A percentile compares a stretch with the other conserved stretches of the same genome.
phyloP scores from a whole-genome alignment of 2,797 vertebrate species.

The Danio choprae region DNA sequence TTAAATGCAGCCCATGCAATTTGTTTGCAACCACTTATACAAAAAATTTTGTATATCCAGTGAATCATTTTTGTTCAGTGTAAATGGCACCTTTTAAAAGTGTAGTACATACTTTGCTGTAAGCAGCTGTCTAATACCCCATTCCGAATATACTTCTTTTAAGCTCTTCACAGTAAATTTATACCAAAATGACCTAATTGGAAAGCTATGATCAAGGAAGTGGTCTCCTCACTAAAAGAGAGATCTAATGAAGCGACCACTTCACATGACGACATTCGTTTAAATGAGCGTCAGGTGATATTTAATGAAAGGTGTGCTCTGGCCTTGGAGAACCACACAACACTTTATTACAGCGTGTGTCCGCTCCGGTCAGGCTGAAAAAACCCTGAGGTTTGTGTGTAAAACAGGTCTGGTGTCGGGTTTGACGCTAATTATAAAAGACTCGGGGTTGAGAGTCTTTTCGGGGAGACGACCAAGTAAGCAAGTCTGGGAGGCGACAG shows the following conservation, averaged over 20 bases:
- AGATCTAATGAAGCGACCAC: conserved; percentile 28
- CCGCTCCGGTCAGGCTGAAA: conserved; percentile 33
- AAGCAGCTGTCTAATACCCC: background rate
- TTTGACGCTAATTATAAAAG: conserved; percentile 71
- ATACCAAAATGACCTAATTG: conserved; percentile 23
- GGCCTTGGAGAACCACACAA: conserved; percentile 57
- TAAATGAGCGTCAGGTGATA: conserved; percentile 50
- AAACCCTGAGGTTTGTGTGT: conserved; percentile 51
- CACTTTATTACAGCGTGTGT: conserved; percentile 53
- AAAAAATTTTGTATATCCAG: too few relatives aligned
- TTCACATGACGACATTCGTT: conserved; percentile 47
- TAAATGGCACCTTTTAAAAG: too few relatives aligned
- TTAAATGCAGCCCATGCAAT: too few relatives aligned
- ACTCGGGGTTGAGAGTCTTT: conserved; percentile 61
- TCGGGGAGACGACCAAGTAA: conserved; percentile 57
- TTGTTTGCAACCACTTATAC: too few relatives aligned
- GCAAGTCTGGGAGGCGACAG: conserved; percentile 56
- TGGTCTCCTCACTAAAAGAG: conserved; percentile 21
- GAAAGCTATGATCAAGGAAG: conserved; percentile 33
- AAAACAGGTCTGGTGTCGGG: conserved; percentile 60
- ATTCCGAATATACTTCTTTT: background rate
- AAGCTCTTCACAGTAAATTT: conserved; percentile 15
- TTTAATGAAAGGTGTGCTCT: conserved; percentile 48
- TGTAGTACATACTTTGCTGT: background rate
- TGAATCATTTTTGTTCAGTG: too few relatives aligned